Conservation (phyloP, 2,113 vertebrate genomes). For the Labeo rohita region DNA sequence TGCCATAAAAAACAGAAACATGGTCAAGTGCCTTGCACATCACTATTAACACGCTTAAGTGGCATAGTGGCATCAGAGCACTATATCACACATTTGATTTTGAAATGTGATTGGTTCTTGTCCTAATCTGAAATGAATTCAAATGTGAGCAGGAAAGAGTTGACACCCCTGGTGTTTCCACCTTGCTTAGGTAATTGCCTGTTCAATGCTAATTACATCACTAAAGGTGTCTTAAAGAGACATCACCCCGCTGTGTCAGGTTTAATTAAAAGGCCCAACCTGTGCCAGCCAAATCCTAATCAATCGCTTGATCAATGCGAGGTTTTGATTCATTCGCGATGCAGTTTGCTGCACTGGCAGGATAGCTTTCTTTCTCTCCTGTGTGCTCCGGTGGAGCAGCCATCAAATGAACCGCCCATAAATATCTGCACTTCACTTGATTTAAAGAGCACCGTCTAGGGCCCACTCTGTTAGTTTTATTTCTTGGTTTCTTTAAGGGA, state of each 20-base stretch:
- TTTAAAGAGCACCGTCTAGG: conserved; percentile 34
- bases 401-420: not conserved
- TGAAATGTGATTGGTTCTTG: too few relatives aligned
- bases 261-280: conserved; percentile 58
- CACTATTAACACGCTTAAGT: too few relatives aligned
- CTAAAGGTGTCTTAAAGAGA: conserved; percentile 58
- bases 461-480: not conserved
- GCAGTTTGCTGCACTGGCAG: conserved; percentile 13
- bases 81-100: too few relatives aligned
- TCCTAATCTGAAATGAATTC: too few relatives aligned
- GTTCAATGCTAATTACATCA: conserved; percentile 59
- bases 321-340: conserved; percentile 52
- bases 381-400: not conserved
- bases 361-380: not conserved
- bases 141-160: too few relatives aligned
- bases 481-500: not conserved
- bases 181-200: conserved; percentile 53
- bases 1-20: too few relatives aligned
- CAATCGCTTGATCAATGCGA: conserved; percentile 57
- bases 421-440: conserved; percentile 43
- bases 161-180: not conserved
- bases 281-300: conserved; percentile 50
- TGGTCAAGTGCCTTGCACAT: too few relatives aligned
- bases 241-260: conserved; percentile 29
- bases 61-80: too few relatives aligned